Evolutionary conservation across 2,888 invertebrate genomes (phyloP), one percentile per base, ranked within the genome.

Genomic region (Melanostoma scalare): DNA sequence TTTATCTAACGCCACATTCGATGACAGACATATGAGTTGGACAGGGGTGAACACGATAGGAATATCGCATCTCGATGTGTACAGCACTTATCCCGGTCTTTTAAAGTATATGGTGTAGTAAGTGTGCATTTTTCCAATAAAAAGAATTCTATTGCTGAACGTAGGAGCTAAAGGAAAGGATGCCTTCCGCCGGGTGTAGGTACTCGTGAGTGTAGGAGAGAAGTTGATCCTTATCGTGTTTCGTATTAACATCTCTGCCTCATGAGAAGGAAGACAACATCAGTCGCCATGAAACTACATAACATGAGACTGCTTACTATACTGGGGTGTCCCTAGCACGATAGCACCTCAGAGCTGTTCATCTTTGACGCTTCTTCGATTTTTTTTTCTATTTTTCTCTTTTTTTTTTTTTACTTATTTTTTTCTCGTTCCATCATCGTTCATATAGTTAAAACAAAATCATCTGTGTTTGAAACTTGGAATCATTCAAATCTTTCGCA

Each of bases 1-100:
- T 78, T 79, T 84, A 75, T 84, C 79, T 78, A 84, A 84, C 79
- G 74, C 79, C 79, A 75, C 55, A 60, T 84, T 75, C 50, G 73
- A 60, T 74, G 84, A 79, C 74, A 84, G 84, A 84, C 67, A 73
- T 73, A 82, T 69, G 82, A 78, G 68, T 68, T 60, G 53, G 31
- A 67, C 71, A 48, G 71, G 48, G 42, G 58, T 65, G 46, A 60
- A 77, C 44, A 44, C 73, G 78, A 82, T 82, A 82, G 67, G 60
- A 72, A 67, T 65, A 60, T 40, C 40, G 40, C 50, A 58, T 44
- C 36, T 55, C 33, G 42, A 61, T 42, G 69, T 33, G 48, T 33
- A 46, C 67, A 44, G 36, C 69, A 53, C 72, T 52, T 36, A 58
- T 63, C 50, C 50, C 65, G 48, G 58, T 58, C 68, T 35, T 48